Conservation (phyloP, 2,797 vertebrate genomes). For the Pygocentrus nattereri region DNA sequence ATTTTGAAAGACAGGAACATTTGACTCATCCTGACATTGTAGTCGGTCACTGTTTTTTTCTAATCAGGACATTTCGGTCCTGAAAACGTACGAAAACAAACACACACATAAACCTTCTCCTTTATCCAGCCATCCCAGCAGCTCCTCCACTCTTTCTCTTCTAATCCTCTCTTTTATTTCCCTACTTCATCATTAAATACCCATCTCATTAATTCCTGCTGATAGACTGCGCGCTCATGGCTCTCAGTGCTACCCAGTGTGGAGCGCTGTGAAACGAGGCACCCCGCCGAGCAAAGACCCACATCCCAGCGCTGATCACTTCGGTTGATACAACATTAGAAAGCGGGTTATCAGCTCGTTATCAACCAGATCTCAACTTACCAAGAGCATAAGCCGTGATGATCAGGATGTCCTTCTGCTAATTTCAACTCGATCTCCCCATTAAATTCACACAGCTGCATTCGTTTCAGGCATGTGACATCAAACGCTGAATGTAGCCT, state of each 20-base stretch:
- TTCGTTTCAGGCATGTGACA: not conserved
- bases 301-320: not conserved
- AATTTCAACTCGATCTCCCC: slow-evolving; percentile 5
- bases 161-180: not conserved
- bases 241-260: too few species aligned
- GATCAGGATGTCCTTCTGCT: slow-evolving; percentile 17
- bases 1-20: too few species aligned
- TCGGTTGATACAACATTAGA: not conserved
- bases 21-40: too few species aligned
- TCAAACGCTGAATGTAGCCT: not conserved
- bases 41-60: too few species aligned
- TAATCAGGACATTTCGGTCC: too few species aligned
- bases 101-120: not conserved
- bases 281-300: not conserved
- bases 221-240: not conserved
- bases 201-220: not conserved
- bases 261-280: not conserved
- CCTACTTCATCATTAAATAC: not conserved
- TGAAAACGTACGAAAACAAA: too few species aligned
- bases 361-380: not conserved
- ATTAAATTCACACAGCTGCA: not conserved
- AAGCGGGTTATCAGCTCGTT: slow-evolving; percentile 11
- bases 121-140: not conserved
- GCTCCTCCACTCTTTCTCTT: not conserved
- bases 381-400: not conserved